Evolutionary conservation across 2,113 vertebrate species (phyloP).

Genomic region (Eulacestoma nigropectus): DNA sequence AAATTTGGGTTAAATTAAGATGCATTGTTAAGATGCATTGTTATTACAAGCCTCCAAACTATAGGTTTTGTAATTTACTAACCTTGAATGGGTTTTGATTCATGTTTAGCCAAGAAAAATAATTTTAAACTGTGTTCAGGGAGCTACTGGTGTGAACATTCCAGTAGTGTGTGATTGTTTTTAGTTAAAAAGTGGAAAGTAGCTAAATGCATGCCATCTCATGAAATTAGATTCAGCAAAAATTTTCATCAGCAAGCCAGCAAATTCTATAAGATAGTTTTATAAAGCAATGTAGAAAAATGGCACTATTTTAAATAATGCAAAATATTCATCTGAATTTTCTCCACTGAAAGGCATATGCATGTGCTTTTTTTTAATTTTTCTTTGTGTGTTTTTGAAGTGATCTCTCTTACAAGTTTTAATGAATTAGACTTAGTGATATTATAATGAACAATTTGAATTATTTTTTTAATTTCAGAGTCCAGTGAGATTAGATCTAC

Average conservation of each 20-base stretch:
- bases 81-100: not conserved
- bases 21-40: not conserved
- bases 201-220: not conserved
- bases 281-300: not conserved
- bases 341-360: not conserved
- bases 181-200: not conserved
- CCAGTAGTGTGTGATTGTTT: not conserved
- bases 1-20: too few species aligned
- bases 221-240: not conserved
- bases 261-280: not conserved
- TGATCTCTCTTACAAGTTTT: not conserved
- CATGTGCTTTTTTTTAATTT: not conserved
- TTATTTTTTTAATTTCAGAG: not conserved
- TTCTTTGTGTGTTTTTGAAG: not conserved
- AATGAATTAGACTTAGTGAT: not conserved
- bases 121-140: not conserved
- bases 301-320: not conserved
- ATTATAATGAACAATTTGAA: not conserved
- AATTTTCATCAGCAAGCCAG: not conserved
- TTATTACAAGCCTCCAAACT: not conserved
- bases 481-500: not conserved
- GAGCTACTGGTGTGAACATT: not conserved
- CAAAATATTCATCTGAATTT: not conserved
- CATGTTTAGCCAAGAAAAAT: not conserved
- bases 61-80: not conserved